A percentile compares a stretch with the other conserved stretches of the same genome.
Evolutionary conservation across 1,140 invertebrate species (phyloP).

Genomic region (Cryptotermes secundus): DNA sequence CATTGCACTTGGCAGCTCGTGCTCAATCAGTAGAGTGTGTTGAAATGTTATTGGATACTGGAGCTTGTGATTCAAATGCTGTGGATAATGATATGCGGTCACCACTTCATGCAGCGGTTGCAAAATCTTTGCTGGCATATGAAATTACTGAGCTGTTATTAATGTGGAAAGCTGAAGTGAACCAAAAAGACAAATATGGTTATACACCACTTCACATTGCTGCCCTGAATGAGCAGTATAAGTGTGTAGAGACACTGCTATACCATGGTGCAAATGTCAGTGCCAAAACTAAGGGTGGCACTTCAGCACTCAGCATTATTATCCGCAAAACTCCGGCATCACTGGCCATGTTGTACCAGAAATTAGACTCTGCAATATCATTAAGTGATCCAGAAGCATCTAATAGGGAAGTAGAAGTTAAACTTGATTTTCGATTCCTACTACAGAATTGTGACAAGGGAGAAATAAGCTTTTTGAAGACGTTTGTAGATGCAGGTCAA

Average conservation of each 20-base stretch:
- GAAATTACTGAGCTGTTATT: slow-evolving; percentile 74
- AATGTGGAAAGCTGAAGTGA: slow-evolving; percentile 77
- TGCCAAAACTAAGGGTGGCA: slow-evolving; percentile 77
- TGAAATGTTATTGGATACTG: slow-evolving; percentile 67
- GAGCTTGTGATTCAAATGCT: slow-evolving; percentile 69
- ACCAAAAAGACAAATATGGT: slow-evolving; percentile 82
- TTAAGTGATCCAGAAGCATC: slow-evolving; percentile 75
- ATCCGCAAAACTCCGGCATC: slow-evolving; percentile 79
- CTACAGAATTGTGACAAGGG: slow-evolving; percentile 74
- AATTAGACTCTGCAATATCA: slow-evolving; percentile 74
- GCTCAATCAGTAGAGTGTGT: slow-evolving; percentile 77
- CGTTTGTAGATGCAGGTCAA: slow-evolving; percentile 79
- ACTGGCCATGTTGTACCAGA: slow-evolving; percentile 71
- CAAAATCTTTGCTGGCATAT: slow-evolving; percentile 70
- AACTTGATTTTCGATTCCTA: slow-evolving; percentile 75
- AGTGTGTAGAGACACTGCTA: slow-evolving; percentile 78
- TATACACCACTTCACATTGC: slow-evolving; percentile 87
- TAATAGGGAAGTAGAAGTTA: slow-evolving; percentile 76
- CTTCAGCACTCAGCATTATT: slow-evolving; percentile 78
- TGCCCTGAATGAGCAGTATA: slow-evolving; percentile 78
- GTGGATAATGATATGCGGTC: slow-evolving; percentile 76
- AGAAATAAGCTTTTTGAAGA: slow-evolving; percentile 78
- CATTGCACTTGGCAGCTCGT: slow-evolving; percentile 73
- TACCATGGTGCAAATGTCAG: slow-evolving; percentile 82
- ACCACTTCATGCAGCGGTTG: slow-evolving; percentile 73